Conservation (phyloP, 2,113 vertebrate genomes). For the Gulo gulo region DNA sequence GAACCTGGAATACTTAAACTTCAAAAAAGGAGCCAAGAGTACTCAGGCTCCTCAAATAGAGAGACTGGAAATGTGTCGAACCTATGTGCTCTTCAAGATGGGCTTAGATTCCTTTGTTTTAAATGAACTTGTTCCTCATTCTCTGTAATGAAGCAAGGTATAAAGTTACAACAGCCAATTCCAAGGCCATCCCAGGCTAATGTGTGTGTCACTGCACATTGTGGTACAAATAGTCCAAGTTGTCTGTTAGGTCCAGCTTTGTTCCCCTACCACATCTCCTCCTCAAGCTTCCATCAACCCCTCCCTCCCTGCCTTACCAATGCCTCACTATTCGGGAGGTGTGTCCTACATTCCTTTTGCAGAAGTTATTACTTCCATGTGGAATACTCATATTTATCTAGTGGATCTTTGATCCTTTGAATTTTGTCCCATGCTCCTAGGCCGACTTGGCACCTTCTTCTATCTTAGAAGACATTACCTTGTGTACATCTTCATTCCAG, state of each 20-base stretch:
- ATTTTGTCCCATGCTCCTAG: neutral
- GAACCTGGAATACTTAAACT: neutral
- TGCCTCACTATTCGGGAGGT: neutral
- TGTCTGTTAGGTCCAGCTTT: neutral
- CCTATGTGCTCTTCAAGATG: too few species aligned
- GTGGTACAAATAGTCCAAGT: fast-evolving
- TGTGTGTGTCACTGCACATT: fast-evolving
- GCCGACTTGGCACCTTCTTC: neutral
- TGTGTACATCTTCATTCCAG: neutral
- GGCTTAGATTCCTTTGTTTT: neutral
- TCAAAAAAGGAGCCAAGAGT: neutral
- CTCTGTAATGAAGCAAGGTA: neutral
- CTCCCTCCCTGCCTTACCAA: neutral
- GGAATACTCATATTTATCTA: neutral
- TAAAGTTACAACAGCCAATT: neutral
- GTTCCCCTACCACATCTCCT: fast-evolving
- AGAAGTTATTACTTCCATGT: neutral
- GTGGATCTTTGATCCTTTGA: neutral
- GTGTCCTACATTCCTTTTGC: neutral
- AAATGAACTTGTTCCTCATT: neutral
- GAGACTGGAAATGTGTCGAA: neutral
- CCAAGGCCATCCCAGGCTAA: neutral
- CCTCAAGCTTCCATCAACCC: neutral
- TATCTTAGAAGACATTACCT: neutral
- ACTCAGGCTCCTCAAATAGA: neutral